Base-by-base conservation (phyloP, 1,140 invertebrate species). In the Zaprionus davidi region DNA sequence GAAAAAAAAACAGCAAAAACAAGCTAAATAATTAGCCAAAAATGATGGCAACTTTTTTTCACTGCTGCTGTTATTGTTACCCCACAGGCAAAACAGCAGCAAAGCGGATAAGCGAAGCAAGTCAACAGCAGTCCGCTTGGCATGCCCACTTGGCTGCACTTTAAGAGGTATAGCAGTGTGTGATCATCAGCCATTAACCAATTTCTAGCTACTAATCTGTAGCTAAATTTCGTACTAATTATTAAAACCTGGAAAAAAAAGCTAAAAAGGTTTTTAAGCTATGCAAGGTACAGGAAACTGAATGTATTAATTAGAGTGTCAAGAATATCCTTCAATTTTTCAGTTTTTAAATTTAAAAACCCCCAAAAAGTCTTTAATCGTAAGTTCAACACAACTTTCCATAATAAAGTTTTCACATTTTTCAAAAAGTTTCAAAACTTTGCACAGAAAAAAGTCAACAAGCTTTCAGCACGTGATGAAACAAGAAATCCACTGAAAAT, bases 11-110 rank as follows among this genome's bases (percentile, higher is more conserved):
- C 24, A 51, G 24, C 20, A 3, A 22, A 51, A 51, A 51, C 46
- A 51, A 24, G 46, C 46, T 13, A 51, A 51, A 51, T 51, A 51
- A 51, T 51, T 51, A 12, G 46, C 46, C 46, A 51, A 51, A 51
- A 51, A 51, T 51, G 24, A 20, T 51, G 46, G 20, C 46, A 22
- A 51, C 46, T 51, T 49, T 49, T 49, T 11, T 31, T 3, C 31
- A 11, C 31, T 11, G 31, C 9, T 31, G 31, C 3, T 11, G 15
- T 41, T 41, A 6, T 41, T 41, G 38, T 41, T 46, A n/a, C 41
- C 41, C n/a, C 2, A 44, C n/a, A 17, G n/a, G 7, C n/a, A 9
- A 44, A 3, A n/a, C 7, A 44, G 41, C 41, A 44, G 41, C 41
- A 46, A 46, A 46, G 41, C 41, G 41, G 41, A 17, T 46, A 17